Evolutionary conservation across 2,113 vertebrate species (phyloP).

Genomic region (Verasper variegatus): DNA sequence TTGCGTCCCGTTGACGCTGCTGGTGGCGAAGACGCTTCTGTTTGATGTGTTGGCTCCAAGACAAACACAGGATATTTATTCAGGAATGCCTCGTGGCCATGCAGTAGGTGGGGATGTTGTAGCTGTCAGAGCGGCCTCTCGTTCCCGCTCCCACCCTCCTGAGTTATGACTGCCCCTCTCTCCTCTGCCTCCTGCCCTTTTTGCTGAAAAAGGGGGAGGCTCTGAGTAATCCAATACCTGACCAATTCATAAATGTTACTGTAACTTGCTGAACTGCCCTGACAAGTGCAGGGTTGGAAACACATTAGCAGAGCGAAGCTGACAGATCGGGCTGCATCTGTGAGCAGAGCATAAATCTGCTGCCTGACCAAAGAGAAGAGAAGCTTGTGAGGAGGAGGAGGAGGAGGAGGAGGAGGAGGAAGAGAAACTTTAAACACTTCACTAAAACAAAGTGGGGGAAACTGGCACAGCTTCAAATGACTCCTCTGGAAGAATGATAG

Average conservation of each 20-base stretch:
- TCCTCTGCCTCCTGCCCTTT: conserved; percentile 61
- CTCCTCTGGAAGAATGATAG: conserved; percentile 66
- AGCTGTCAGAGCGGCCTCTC: conserved; percentile 58
- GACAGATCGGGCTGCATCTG: conserved; percentile 53
- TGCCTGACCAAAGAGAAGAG: conserved; percentile 30
- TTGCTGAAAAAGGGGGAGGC: conserved; percentile 82
- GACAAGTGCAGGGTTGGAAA: conserved; percentile 78
- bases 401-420: conserved; percentile 32
- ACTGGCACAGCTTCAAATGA: conserved; percentile 63
- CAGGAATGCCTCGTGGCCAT: conserved; percentile 64
- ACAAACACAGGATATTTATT: conserved; percentile 75
- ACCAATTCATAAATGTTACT: conserved; percentile 83
- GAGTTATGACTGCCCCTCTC: conserved; percentile 52
- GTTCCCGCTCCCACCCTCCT: conserved; percentile 48
- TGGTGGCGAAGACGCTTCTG: conserved; percentile 19
- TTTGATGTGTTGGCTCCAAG: conserved; percentile 42
- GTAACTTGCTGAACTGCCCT: conserved; percentile 87
- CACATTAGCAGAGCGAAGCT: conserved; percentile 72
- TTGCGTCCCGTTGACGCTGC: conserved; percentile 15
- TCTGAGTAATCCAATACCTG: conserved; percentile 91
- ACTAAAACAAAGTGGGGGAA: conserved; percentile 12
- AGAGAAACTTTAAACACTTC: conserved; percentile 21
- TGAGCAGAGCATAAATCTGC: conserved; percentile 10
- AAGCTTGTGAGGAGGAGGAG: conserved; percentile 11
- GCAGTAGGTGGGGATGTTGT: conserved; percentile 66